Percentiles rank a stretch among this genome's conserved stretches.
Evolutionary conservation across 2,113 vertebrate species (phyloP).

Genomic region (Anthoscopus minutus): DNA sequence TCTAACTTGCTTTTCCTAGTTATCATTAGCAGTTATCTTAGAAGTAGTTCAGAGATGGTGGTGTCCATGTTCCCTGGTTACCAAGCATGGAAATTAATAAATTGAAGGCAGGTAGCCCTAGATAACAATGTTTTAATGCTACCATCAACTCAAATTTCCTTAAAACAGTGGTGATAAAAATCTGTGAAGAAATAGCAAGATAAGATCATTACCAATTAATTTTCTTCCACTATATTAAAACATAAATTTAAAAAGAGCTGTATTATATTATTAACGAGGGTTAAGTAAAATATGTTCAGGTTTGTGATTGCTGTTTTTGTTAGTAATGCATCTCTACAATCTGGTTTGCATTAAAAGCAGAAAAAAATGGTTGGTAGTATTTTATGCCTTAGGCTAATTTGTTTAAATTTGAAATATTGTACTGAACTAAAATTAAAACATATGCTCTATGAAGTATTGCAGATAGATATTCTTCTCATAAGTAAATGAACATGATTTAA

Average conservation of each 20-base stretch:
- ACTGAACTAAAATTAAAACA: slow-evolving; percentile 26
- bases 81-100: background rate
- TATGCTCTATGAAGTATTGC: background rate
- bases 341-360: background rate
- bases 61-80: background rate
- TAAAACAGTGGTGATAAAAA: background rate
- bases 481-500: background rate
- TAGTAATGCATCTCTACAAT: background rate
- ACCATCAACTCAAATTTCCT: background rate
- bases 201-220: slow-evolving; percentile 33
- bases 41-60: background rate
- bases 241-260: slow-evolving; percentile 45
- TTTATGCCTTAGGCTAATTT: slow-evolving; percentile 16
- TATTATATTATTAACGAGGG: slow-evolving; percentile 19
- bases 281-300: background rate
- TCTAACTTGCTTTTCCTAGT: background rate
- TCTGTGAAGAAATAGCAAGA: background rate
- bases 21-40: background rate
- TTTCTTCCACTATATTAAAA: slow-evolving; percentile 45
- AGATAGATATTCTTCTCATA: background rate
- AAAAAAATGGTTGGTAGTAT: background rate
- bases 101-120: background rate
- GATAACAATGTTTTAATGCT: background rate
- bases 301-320: background rate
- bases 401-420: slow-evolving; percentile 35